Evolutionary conservation across 2,113 vertebrate genomes (phyloP), one percentile per base, ranked within the genome.

Genomic region (Mystacornis crossleyi): DNA sequence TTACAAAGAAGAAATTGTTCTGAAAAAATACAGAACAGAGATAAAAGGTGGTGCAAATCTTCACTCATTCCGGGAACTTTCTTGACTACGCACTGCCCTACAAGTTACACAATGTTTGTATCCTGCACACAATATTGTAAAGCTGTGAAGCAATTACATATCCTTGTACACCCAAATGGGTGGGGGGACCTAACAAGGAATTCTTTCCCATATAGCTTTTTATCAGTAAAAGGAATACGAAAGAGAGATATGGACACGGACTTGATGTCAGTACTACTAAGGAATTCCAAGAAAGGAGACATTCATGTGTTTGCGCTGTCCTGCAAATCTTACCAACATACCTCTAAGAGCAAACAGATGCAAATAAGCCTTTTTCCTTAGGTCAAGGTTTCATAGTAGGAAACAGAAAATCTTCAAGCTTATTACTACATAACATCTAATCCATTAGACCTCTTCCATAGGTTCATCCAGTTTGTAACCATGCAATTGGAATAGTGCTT

Each of bases 41-140:
- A 87, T 7, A 54, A 61, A 58, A 36, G 24, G 14, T 60, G 48
- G 26, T 79, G 11, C 12, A 67, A n/a, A 18, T 25, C 54, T 34
- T 70, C 14, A 15, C 16, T 86, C 23, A 10, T 7, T 25, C 25
- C 18, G 28, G 40, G 21, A 36, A 57, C 36, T 33, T 29, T 4
- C 28, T 33, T 16, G 9, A 47, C 33, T 38, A 23, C 0, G 0
- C 11, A 3, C 28, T 34, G 31, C 33, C 57, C 64, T 45, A 5
- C n/a, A 33, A 42, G 17, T 17, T 45, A 54, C 25, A 36, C 17
- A 6, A 4, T 1, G 13, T 17, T 38, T 14, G 11, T 26, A 31
- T 5, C 43, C 45, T 77, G 38, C 34, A 71, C 36, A 10, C 5
- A 14, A 45, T 2, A 25, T 4, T 15, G n/a, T 20, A 57, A 51